Conservation (phyloP, 2,888 invertebrate species). For the Serripes groenlandicus region DNA sequence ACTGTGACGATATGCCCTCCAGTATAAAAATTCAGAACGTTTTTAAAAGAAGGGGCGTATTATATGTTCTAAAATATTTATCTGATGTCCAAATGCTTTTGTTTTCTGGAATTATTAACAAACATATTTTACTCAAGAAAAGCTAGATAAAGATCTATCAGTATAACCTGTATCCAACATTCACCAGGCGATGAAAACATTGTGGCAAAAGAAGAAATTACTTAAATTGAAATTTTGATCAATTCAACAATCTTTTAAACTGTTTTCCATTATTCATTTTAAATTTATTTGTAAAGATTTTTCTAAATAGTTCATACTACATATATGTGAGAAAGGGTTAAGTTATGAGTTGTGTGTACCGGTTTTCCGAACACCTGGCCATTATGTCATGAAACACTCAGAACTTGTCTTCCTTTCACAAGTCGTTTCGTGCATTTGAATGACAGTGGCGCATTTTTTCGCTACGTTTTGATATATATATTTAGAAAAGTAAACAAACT, state of each 20-base stretch:
- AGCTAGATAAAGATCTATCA: not conserved
- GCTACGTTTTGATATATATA: not conserved
- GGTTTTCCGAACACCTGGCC: no score
- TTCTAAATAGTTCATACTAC: not conserved
- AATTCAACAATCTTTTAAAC: not conserved
- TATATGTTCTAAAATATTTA: not conserved
- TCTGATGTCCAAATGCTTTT: not conserved
- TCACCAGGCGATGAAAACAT: not conserved
- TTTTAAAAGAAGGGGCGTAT: not conserved
- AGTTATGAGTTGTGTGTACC: no score
- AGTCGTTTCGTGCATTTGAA: no score
- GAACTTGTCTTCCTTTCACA: no score
- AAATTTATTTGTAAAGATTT: not conserved
- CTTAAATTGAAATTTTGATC: not conserved
- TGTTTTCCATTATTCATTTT: not conserved
- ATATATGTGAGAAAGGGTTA: not conserved
- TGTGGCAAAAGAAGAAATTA: constrained; percentile 4
- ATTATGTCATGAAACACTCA: no score
- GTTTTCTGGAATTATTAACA: not conserved
- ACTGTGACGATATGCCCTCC: not conserved
- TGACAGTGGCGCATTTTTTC: not conserved
- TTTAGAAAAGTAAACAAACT: not conserved
- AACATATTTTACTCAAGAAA: not conserved
- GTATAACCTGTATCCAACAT: not conserved
- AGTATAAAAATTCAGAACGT: not conserved